Evolutionary conservation across 1,140 invertebrate genomes (phyloP).

Genomic region (Carposina sasakii): DNA sequence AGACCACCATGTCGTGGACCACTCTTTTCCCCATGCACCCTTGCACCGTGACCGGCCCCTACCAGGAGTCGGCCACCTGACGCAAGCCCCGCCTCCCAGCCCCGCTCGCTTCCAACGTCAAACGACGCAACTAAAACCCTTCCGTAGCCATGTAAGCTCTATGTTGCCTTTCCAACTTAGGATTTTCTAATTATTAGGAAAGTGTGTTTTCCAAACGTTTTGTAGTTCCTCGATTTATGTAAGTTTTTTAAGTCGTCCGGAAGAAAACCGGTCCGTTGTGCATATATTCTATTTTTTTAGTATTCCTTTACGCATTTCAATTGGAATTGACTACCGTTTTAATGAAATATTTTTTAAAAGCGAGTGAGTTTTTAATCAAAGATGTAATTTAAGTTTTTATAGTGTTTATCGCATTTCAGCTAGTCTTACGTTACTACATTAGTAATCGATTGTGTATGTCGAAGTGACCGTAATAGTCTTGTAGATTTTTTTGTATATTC

Average conservation of each 20-base stretch:
- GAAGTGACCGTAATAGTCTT: constrained; percentile 46
- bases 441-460: constrained; percentile 56
- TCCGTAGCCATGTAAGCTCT: constrained; percentile 44
- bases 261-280: constrained; percentile 38
- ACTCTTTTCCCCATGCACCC: constrained; percentile 88
- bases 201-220: constrained; percentile 46
- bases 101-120: constrained; percentile 11
- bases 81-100: constrained; percentile 36
- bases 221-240: constrained; percentile 53
- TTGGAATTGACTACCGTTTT: constrained; percentile 58
- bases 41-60: constrained; percentile 86
- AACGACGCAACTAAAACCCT: constrained; percentile 38
- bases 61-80: constrained; percentile 78
- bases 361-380: constrained; percentile 69
- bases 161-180: constrained; percentile 42
- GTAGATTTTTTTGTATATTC: constrained; percentile 67
- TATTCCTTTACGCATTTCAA: constrained; percentile 48
- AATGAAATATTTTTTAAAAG: constrained; percentile 46
- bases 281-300: constrained; percentile 35
- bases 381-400: constrained; percentile 67
- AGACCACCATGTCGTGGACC: constrained; percentile 87
- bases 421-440: constrained; percentile 68
- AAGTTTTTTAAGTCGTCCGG: constrained; percentile 24
- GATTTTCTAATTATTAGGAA: constrained; percentile 37
- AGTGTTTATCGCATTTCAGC: constrained; percentile 70